These are phyloP conservation scores for Brachionus asplanchnoidis DNA, from an alignment of 1,140 invertebrate species.

Conservation along the genomic window DNA sequence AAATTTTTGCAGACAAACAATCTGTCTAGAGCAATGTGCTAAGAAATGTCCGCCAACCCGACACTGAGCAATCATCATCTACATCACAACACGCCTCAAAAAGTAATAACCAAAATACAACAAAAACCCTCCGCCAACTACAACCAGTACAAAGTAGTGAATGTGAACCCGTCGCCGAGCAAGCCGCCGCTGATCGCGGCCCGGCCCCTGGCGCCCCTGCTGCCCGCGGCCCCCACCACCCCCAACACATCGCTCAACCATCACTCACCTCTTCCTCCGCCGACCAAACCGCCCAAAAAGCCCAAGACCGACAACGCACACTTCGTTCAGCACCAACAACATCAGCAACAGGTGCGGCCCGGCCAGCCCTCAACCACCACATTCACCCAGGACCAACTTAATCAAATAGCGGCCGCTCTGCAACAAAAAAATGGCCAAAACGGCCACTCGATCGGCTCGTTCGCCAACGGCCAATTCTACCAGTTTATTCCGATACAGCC, in stretches of 20 bases:
- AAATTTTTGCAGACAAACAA: not conserved
- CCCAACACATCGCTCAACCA: not conserved
- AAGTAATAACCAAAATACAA: not conserved
- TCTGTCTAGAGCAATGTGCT: not conserved
- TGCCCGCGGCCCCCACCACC: not conserved
- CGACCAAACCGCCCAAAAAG: not conserved
- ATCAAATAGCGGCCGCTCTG: slow-evolving; percentile 18
- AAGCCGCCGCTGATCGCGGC: slow-evolving; percentile 9
- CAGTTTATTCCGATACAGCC: slow-evolving; percentile 33
- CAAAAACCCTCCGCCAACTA: not conserved
- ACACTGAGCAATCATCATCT: not conserved
- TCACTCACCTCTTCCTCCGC: not conserved
- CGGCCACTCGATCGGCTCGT: not conserved
- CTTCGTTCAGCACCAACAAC: too few species aligned
- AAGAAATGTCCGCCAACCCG: not conserved
- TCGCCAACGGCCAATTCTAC: not conserved
- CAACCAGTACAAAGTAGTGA: not conserved
- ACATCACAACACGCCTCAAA: not conserved
- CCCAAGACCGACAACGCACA: not conserved
- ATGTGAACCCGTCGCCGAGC: not conserved
- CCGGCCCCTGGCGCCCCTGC: not conserved
- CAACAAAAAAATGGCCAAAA: not conserved
- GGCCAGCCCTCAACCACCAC: too few species aligned
- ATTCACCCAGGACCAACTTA: not conserved
- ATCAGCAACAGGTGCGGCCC: not conserved